These are phyloP conservation scores for Tapirus indicus DNA, from an alignment of 2,797 vertebrate species.

Conservation along the genomic window DNA sequence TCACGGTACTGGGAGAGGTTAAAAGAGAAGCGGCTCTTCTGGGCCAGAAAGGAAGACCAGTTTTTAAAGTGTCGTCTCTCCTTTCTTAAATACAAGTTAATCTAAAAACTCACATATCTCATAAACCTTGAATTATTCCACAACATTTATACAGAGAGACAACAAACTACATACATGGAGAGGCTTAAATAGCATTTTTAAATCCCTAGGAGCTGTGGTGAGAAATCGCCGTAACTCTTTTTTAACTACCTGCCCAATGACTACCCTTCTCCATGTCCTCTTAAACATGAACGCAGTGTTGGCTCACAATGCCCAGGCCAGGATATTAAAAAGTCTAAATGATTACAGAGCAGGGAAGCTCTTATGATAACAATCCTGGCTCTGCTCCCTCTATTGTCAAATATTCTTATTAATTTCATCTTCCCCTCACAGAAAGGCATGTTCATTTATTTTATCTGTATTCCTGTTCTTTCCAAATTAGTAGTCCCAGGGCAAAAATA, in stretches of 20 bases:
- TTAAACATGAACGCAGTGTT: not conserved
- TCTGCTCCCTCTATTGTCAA: not conserved
- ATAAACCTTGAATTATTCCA: not conserved
- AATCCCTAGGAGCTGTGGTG: not conserved
- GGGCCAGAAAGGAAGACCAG: not conserved
- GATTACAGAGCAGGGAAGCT: not conserved
- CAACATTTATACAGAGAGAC: not conserved
- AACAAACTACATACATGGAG: not conserved
- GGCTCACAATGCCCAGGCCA: not conserved
- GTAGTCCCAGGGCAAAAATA: not conserved
- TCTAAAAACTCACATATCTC: slow-evolving; percentile 1
- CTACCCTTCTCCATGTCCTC: not conserved
- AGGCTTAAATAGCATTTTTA: not conserved
- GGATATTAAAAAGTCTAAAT: not conserved
- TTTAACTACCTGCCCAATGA: not conserved
- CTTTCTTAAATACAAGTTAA: not conserved
- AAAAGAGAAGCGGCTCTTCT: not conserved
- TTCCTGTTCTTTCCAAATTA: slow-evolving; percentile 4
- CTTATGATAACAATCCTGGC: not conserved
- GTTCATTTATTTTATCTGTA: not conserved
- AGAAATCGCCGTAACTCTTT: not conserved
- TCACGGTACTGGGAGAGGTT: not conserved
- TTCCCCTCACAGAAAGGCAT: not conserved
- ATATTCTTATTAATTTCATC: not conserved
- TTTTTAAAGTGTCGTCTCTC: not conserved